Base-by-base conservation (phyloP, 2,797 vertebrate genomes). In the Sebastes wilsoni region DNA sequence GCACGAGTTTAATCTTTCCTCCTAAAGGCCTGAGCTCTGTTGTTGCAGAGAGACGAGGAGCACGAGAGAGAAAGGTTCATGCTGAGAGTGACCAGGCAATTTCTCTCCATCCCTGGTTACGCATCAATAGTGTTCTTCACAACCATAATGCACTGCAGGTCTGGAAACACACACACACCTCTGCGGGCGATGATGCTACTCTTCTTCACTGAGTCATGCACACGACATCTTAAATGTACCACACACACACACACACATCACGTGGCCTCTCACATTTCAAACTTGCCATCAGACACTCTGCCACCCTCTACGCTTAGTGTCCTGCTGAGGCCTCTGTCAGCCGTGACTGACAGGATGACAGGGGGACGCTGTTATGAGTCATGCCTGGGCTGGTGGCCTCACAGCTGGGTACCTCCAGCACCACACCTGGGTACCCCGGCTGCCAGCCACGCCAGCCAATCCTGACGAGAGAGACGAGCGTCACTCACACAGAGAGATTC, bases 351-450 rank as follows among this genome's bases (percentile, higher is more conserved):
- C 92, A 75, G 77, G 66, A 66, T 93, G 93, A 94, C 92, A 90
- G 87, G 81, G 85, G 86, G 84, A 91, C 60, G 78, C 79, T 86
- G 88, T 87, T 87, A 65, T 85, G 91, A 93, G 90, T 93, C 92
- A 93, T 91, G 94, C 90, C 92, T 92, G 89, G 92, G 83, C 85
- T 94, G 92, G 93, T 87, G 92, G 91, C 88, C 92, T 92, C 92
- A 88, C 95, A 95, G 94, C 94, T 96, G 95, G 91, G 92, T 91
- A 93, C 92, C 87, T 86, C 80, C 80, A 69, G 73, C 85, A 82
- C 65, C 91, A 93, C 95, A 96, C 94, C 93, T 95, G 94, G 92
- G 92, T 91, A 88, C 93, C 86, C 69, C 12, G n/a, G 62, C 87
- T 91, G 92, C 90, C 91, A 91, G 73, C 79, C 67, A 71, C 55